Percentiles rank a stretch among this genome's conserved stretches.
Evolutionary conservation across 1,140 invertebrate species (phyloP).

Genomic region (Aradophagus sp.): DNA sequence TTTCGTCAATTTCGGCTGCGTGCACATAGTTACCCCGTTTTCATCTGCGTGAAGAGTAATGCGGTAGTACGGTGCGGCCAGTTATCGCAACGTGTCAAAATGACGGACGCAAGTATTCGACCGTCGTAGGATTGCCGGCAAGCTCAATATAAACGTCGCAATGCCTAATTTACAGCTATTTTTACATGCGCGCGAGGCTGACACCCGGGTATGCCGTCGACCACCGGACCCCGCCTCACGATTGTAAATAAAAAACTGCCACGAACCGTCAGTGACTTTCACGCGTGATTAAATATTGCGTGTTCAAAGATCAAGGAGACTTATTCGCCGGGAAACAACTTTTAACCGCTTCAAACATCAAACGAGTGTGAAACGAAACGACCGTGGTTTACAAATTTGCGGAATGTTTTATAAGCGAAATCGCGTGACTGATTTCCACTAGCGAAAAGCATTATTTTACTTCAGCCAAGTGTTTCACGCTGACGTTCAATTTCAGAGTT

Average conservation of each 20-base stretch:
- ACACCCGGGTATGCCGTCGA: conserved; percentile 29
- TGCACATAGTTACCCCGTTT: conserved; percentile 21
- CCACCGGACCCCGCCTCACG: conserved; percentile 12
- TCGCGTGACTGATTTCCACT: no score
- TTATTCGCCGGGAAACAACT: conserved; percentile 27
- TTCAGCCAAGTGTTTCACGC: no score
- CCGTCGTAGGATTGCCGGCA: conserved; percentile 19
- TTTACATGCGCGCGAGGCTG: conserved; percentile 52
- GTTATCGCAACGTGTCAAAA: conserved; percentile 41
- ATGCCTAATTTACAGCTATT: conserved; percentile 66
- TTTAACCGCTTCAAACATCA: conserved; percentile 31
- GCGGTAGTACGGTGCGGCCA: conserved; percentile 9
- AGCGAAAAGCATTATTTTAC: no score
- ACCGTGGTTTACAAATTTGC: conserved; percentile 10
- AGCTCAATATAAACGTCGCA: conserved; percentile 62
- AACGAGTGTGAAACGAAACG: conserved; percentile 19
- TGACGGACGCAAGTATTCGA: conserved; percentile 41
- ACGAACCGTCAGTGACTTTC: conserved; percentile 49
- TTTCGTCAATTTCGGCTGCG: conserved; percentile 15
- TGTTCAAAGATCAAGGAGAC: conserved; percentile 43
- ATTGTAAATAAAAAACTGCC: conserved; percentile 55
- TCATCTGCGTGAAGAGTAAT: conserved; percentile 20
- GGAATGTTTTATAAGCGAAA: conserved; percentile 1
- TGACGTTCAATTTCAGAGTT: no score
- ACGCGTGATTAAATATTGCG: conserved; percentile 47